These are phyloP conservation scores for Pseudomyrmex flavicornis DNA, from an alignment of 1,140 invertebrate genomes.

Conservation along the genomic window DNA sequence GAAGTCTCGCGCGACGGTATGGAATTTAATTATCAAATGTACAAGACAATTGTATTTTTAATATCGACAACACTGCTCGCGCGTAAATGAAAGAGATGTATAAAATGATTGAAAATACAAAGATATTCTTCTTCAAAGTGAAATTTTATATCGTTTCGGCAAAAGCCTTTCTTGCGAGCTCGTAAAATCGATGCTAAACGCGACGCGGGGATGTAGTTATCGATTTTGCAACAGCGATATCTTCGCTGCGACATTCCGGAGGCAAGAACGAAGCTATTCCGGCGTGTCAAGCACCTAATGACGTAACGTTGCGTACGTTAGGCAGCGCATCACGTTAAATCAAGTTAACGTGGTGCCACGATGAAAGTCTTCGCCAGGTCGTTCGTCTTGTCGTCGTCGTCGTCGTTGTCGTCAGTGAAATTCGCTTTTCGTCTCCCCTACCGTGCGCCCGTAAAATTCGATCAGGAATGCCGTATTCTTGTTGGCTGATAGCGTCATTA, in stretches of 20 bases:
- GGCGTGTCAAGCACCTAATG: constrained; percentile 69
- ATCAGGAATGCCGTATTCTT: constrained; percentile 69
- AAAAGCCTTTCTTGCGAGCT: background rate
- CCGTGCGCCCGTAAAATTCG: constrained; percentile 61
- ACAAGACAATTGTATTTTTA: too few relatives aligned
- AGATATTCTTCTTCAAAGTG: too few relatives aligned
- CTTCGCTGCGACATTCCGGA: constrained; percentile 25
- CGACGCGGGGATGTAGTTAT: constrained; percentile 35
- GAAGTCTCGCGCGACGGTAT: too few relatives aligned
- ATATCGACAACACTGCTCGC: too few relatives aligned
- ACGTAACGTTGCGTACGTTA: constrained; percentile 75
- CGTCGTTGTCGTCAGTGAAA: constrained; percentile 52
- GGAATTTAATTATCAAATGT: too few relatives aligned
- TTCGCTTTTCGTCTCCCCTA: constrained; percentile 58
- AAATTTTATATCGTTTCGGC: too few relatives aligned
- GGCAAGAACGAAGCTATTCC: constrained; percentile 39
- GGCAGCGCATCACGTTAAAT: constrained; percentile 67
- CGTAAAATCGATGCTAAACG: background rate
- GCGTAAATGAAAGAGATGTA: too few relatives aligned
- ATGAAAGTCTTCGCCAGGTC: constrained; percentile 63
- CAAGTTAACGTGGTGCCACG: constrained; percentile 66
- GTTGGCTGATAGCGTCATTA: constrained; percentile 67
- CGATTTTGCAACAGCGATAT: constrained; percentile 41
- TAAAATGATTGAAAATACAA: too few relatives aligned
- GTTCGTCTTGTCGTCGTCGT: background rate